phyloP scores from a whole-genome alignment of 2,888 invertebrate genomes.

The Apotomis betuletana region DNA sequence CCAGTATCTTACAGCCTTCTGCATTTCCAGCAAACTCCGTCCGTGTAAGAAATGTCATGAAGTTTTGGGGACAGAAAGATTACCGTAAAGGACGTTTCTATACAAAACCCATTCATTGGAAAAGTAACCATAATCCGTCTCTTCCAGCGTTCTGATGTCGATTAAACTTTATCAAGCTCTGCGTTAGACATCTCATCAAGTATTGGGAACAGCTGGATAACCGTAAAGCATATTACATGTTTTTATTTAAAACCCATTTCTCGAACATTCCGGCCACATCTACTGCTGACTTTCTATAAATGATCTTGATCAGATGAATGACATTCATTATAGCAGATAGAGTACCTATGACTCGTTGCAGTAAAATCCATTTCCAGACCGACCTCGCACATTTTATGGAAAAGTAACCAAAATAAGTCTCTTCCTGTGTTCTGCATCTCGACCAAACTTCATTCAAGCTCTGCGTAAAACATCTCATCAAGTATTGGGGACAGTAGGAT shows the following conservation, averaged over 20 bases:
- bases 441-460: conserved; percentile 54
- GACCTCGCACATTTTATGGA: too few species aligned
- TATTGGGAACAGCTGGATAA: conserved; percentile 64
- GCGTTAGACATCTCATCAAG: conserved; percentile 61
- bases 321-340: too few species aligned
- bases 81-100: conserved; percentile 57
- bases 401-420: conserved; percentile 28
- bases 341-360: too few species aligned
- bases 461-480: conserved; percentile 60
- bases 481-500: conserved; percentile 63
- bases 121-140: conserved; percentile 28
- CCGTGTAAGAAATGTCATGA: too few species aligned
- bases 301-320: conserved; percentile 12
- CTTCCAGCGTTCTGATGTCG: conserved; percentile 48
- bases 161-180: conserved; percentile 55
- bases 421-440: conserved; percentile 47
- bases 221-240: conserved; percentile 62
- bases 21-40: too few species aligned
- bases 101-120: conserved; percentile 61
- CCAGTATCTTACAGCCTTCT: too few species aligned
- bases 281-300: conserved; percentile 66
- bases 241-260: conserved; percentile 69
- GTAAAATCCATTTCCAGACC: too few species aligned
- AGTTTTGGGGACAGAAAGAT: too few species aligned
- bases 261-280: conserved; percentile 50